Evolutionary conservation across 1,140 invertebrate species (phyloP).

Genomic region (Whitmania pigra): DNA sequence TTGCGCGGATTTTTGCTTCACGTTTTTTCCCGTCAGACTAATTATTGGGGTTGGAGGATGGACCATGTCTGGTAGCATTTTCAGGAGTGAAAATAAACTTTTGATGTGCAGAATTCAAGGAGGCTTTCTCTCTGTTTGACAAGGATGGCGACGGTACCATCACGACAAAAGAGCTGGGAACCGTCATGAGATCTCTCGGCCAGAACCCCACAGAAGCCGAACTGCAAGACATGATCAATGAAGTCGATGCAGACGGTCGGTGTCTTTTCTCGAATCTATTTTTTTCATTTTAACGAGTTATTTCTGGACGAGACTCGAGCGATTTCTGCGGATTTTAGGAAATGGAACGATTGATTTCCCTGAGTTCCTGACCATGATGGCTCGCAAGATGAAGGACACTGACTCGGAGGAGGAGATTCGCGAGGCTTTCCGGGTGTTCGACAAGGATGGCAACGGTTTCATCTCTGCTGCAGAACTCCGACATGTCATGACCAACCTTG

Average conservation of each 20-base stretch:
- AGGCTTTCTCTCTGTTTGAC: constrained; percentile 97
- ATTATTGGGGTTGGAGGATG: background rate
- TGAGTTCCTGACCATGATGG: constrained; percentile 72
- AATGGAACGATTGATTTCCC: constrained; percentile 98
- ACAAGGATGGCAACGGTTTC: constrained; percentile 89
- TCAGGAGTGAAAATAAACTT: background rate
- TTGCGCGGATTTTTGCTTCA: background rate
- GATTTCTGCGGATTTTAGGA: constrained; percentile 59
- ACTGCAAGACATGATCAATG: constrained; percentile 99
- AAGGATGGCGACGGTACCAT: constrained; percentile 99
- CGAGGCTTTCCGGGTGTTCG: constrained; percentile 95
- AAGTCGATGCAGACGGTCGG: constrained; percentile 97
- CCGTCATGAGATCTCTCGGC: constrained; percentile 93
- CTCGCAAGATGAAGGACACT: constrained; percentile 97
- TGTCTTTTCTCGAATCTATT: constrained; percentile 27
- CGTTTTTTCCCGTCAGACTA: background rate
- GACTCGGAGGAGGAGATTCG: constrained; percentile 96
- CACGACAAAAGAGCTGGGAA: constrained; percentile 97
- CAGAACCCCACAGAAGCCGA: constrained; percentile 99
- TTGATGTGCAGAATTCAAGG: constrained; percentile 71
- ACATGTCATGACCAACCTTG: constrained; percentile 78
- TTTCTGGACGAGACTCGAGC: background rate
- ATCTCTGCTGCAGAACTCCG: constrained; percentile 37
- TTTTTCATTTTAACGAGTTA: background rate
- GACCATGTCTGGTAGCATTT: background rate